Conservation (phyloP, 1,140 invertebrate genomes). For the Leptopilina boulardi region DNA sequence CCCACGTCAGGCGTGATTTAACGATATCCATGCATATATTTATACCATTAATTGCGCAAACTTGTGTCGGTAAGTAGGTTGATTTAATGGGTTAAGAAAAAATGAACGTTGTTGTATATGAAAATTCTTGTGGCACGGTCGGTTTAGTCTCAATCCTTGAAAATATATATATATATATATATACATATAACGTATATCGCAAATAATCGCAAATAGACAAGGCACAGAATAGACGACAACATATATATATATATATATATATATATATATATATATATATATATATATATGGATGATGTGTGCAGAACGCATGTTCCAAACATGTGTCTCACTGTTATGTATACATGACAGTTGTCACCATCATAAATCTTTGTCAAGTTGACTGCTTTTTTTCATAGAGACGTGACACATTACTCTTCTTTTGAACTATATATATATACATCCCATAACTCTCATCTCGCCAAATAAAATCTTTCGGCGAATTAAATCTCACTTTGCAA, state of each 20-base stretch:
- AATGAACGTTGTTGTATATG: neutral
- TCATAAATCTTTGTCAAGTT: constrained; percentile 4
- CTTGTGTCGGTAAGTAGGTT: constrained; percentile 27
- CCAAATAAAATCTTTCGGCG: too few relatives aligned
- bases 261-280: too few relatives aligned
- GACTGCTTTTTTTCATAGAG: neutral
- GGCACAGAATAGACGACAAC: constrained; percentile 22
- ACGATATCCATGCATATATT: constrained; percentile 23
- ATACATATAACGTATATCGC: too few relatives aligned
- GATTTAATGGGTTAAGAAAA: constrained; percentile 20
- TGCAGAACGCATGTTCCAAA: constrained; percentile 11
- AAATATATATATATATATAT: neutral
- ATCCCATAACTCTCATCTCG: too few relatives aligned
- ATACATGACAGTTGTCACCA: neutral
- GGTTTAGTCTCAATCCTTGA: constrained; percentile 16
- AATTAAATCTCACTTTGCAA: too few relatives aligned
- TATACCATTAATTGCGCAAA: constrained; percentile 30
- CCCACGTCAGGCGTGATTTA: constrained; percentile 8
- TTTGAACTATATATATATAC: neutral
- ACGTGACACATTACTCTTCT: neutral
- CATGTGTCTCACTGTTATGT: neutral
- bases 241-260: too few relatives aligned
- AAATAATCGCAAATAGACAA: constrained; percentile 8
- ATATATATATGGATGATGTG: neutral
- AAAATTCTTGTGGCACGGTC: constrained; percentile 23